Evolutionary conservation across 2,113 vertebrate species (phyloP).

Genomic region (Microtus richardsoni): DNA sequence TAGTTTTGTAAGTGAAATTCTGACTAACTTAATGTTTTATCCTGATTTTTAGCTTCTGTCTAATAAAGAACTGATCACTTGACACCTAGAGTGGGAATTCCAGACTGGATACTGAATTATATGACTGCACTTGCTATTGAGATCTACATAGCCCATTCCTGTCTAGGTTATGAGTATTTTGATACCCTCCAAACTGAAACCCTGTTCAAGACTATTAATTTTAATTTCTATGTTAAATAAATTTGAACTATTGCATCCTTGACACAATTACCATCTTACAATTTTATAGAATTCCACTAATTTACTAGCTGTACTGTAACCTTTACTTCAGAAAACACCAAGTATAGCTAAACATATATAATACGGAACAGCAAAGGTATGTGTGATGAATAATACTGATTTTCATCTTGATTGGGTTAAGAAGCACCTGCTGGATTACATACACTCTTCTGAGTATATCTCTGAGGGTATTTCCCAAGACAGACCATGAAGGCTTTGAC

Average conservation of each 20-base stretch:
- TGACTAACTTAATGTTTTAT: conserved; percentile 46
- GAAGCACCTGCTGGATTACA: neutral
- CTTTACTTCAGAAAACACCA: neutral
- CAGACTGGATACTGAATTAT: neutral
- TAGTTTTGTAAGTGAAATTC: conserved; percentile 3
- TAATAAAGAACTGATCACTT: neutral
- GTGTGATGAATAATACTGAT: neutral
- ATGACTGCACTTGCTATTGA: neutral
- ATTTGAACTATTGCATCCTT: neutral
- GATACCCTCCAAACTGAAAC: neutral
- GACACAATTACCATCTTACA: neutral
- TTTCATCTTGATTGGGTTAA: neutral
- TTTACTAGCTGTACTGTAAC: neutral
- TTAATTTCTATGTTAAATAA: neutral
- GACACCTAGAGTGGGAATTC: neutral
- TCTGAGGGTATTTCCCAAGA: neutral
- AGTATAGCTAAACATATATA: neutral
- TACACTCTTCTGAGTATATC: neutral
- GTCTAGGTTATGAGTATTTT: neutral
- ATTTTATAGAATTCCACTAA: neutral
- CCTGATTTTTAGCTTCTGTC: neutral
- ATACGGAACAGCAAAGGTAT: neutral
- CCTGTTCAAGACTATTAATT: neutral
- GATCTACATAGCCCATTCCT: neutral
- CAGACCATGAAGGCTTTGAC: neutral